Evolutionary conservation across 2,113 vertebrate species (phyloP).

Genomic region (Nibea albiflora): DNA sequence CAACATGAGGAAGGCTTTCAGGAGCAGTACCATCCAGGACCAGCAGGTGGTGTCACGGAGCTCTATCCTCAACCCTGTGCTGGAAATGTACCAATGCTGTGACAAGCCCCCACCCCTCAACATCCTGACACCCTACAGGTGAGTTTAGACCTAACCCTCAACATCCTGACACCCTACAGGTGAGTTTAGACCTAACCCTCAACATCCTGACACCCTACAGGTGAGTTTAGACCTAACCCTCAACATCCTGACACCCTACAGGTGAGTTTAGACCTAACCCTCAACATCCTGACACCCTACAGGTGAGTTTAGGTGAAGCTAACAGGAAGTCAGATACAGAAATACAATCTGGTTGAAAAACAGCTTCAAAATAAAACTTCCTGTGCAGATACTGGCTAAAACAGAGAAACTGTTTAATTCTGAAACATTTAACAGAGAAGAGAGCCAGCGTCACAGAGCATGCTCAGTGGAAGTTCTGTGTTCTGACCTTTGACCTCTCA

Average conservation of each 20-base stretch:
- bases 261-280: slow-evolving; percentile 80
- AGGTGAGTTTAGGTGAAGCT: slow-evolving; percentile 72
- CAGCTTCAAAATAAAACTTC: too few relatives aligned
- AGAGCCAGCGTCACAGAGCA: too few relatives aligned
- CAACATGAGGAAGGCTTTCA: slow-evolving; percentile 93
- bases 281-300: slow-evolving; percentile 91
- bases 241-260: slow-evolving; percentile 91
- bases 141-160: background rate
- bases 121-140: slow-evolving; percentile 91
- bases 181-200: slow-evolving; percentile 70
- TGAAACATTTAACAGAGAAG: too few relatives aligned
- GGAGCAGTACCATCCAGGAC: slow-evolving; percentile 90
- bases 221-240: slow-evolving; percentile 80
- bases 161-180: background rate
- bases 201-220: slow-evolving; percentile 91
- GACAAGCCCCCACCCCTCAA: slow-evolving; percentile 92
- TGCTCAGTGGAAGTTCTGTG: background rate
- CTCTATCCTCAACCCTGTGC: slow-evolving; percentile 89
- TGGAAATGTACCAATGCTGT: slow-evolving; percentile 90
- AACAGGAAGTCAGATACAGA: too few relatives aligned
- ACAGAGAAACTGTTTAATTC: too few relatives aligned
- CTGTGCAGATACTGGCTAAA: too few relatives aligned
- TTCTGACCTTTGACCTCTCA: slow-evolving; percentile 6
- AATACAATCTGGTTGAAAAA: too few relatives aligned
- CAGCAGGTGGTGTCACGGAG: slow-evolving; percentile 91